These are phyloP conservation scores for Pocillopora grandis DNA, from an alignment of 92 coral and sea anemone species.

Conservation along the genomic window DNA sequence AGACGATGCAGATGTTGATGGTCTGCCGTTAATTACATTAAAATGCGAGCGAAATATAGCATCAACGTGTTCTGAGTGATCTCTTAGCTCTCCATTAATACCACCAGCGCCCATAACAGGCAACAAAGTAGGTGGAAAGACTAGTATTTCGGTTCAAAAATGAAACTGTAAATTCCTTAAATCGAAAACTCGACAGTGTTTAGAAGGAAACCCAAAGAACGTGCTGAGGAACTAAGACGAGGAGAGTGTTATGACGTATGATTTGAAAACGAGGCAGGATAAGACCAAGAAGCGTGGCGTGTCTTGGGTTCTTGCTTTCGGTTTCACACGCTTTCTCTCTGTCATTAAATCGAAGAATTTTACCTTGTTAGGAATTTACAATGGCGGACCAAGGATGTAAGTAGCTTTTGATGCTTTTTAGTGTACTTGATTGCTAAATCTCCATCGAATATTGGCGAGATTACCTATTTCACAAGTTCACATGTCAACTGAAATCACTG, in stretches of 20 bases:
- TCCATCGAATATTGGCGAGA: neutral
- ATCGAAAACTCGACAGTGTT: neutral
- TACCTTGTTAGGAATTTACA: neutral
- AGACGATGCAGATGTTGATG: slow-evolving; percentile 36
- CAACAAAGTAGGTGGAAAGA: slow-evolving; percentile 8
- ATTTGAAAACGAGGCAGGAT: slow-evolving; percentile 21
- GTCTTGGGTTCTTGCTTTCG: neutral
- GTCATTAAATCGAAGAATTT: neutral
- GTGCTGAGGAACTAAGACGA: slow-evolving; percentile 18
- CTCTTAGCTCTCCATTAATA: slow-evolving; percentile 78
- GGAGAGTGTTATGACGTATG: slow-evolving; percentile 13
- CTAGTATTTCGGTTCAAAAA: neutral
- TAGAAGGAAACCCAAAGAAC: neutral
- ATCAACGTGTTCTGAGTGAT: slow-evolving; percentile 72
- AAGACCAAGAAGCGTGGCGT: slow-evolving; percentile 26
- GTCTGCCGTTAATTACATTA: slow-evolving; percentile 44
- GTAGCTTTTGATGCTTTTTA: neutral
- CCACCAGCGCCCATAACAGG: slow-evolving; percentile 97
- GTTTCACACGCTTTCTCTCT: neutral
- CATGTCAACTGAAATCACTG: neutral
- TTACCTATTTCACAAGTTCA: neutral
- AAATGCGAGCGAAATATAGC: slow-evolving; percentile 66
- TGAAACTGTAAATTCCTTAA: neutral
- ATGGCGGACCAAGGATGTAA: slow-evolving; percentile 53
- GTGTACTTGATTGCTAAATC: no score